Percentiles rank a stretch among this genome's conserved stretches.
Evolutionary conservation across 1,140 invertebrate genomes (phyloP).

Genomic region (Anoplophora glabripennis): DNA sequence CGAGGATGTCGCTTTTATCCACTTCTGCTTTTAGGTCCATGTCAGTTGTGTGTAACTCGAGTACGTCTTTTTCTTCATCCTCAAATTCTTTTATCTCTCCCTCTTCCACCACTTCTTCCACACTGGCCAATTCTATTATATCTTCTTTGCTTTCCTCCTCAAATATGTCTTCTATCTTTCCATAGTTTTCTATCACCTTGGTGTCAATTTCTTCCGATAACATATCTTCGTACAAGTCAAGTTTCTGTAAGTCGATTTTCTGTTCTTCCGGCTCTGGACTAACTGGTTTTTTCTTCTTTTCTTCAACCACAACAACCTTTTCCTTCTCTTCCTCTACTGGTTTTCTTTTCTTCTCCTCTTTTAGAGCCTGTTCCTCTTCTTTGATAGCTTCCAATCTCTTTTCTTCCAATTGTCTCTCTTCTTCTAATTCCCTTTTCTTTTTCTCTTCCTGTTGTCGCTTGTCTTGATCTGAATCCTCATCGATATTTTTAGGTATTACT

Average conservation of each 20-base stretch:
- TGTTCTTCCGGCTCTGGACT: slow-evolving; percentile 10
- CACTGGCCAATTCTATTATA: background rate
- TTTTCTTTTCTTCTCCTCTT: slow-evolving; percentile 40
- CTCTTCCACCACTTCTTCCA: slow-evolving; percentile 24
- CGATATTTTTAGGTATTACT: slow-evolving; percentile 49
- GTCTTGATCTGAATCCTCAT: slow-evolving; percentile 45
- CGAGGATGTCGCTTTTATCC: slow-evolving; percentile 55
- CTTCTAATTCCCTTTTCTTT: slow-evolving; percentile 52
- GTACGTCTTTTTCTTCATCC: slow-evolving; percentile 43
- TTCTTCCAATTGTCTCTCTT: slow-evolving; percentile 52
- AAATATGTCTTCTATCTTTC: slow-evolving; percentile 28
- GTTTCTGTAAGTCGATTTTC: slow-evolving; percentile 31
- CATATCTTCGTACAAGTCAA: slow-evolving; percentile 46
- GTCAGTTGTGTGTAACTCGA: slow-evolving; percentile 48
- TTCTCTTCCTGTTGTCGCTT: slow-evolving; percentile 51
- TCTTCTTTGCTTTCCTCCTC: slow-evolving; percentile 9
- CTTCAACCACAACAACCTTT: background rate
- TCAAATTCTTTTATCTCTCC: slow-evolving; percentile 37
- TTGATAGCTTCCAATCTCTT: slow-evolving; percentile 38
- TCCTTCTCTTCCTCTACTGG: slow-evolving; percentile 19
- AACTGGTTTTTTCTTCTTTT: slow-evolving; percentile 43
- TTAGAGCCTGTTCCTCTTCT: slow-evolving; percentile 38
- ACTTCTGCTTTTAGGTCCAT: slow-evolving; percentile 45
- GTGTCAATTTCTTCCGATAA: slow-evolving; percentile 42
- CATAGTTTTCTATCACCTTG: slow-evolving; percentile 41